Base-by-base conservation (phyloP, 2,797 vertebrate species). In the Rhynchotus rufescens region DNA sequence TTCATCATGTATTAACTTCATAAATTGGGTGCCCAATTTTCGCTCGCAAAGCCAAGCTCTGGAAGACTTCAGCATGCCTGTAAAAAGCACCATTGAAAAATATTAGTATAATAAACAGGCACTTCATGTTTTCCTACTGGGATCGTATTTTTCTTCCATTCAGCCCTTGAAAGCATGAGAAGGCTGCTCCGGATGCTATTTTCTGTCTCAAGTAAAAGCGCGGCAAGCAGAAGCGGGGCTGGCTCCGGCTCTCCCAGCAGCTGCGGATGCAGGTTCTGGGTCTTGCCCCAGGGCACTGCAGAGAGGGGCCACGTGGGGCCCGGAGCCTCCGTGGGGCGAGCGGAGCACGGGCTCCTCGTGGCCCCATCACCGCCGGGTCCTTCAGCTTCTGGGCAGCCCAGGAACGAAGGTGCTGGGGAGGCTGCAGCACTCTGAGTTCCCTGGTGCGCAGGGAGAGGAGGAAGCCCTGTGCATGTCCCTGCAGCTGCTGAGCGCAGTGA, bases 1-100 rank as follows among this genome's bases (percentile, higher is more conserved):
- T 94, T 94, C 67, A 80, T 76, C 83, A 76, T 85, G 94, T 94
- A 92, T 78, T 54, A 77, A 93, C 62, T 82, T 82, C 71, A 82
- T 69, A 86, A 62, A 86, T 47, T 82, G 56, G 60, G 26, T 44
- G 47, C 45, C 36, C 30, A 40, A 36, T 86, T 91, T 57, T 42
- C 44, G 26, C 68, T 64, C 62, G 56, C 74, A 64, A 75, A 85
- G 74, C 76, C 80, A 80, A 85, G 73, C 66, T 49, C 45, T 72
- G 44, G 66, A 91, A 91, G 82, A 67, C 60, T 61, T 67, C 26
- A 66, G 45, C 44, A 26, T 42, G 15, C 57, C 68, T 45, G 73
- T 60, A 74, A 34, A 78, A 91, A 21, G n/a, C 51, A 61, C 22
- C 60, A 61, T 61, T 44, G 47, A 75, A 82, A 72, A 42, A 68